Conservation (phyloP, 2,888 invertebrate genomes). For the Rhingia campestris region DNA sequence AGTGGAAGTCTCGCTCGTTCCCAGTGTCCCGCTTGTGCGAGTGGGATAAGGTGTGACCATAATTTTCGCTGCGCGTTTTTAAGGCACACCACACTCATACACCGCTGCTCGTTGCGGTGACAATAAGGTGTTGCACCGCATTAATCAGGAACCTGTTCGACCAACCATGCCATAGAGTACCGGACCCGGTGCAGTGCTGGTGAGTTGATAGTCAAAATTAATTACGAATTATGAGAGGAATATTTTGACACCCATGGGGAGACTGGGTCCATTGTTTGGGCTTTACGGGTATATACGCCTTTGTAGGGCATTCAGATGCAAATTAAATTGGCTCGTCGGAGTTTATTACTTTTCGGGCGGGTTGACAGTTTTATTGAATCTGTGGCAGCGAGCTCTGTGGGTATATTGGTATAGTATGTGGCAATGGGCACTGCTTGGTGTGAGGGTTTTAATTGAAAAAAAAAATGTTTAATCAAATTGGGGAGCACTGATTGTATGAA, state of each 20-base stretch:
- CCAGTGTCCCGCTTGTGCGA: slow-evolving; percentile 13
- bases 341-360: slow-evolving; percentile 17
- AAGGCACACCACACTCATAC: slow-evolving; percentile 32
- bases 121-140: slow-evolving; percentile 68
- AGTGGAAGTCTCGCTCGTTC: slow-evolving; percentile 61
- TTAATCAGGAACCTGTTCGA: slow-evolving; percentile 68
- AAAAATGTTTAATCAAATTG: slow-evolving; percentile 26
- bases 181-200: not conserved
- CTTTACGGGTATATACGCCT: slow-evolving; percentile 43
- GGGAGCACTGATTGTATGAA: slow-evolving; percentile 20
- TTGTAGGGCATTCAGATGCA: slow-evolving; percentile 64
- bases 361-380: slow-evolving; percentile 56
- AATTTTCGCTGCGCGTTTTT: slow-evolving; percentile 61
- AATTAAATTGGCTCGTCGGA: slow-evolving; percentile 41
- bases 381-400: not conserved
- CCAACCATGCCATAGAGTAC: slow-evolving; percentile 19
- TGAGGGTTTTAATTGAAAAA: slow-evolving; percentile 47
- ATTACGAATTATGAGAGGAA: slow-evolving; percentile 64
- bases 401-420: not conserved
- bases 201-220: slow-evolving; percentile 49
- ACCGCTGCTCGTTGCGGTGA: slow-evolving; percentile 28
- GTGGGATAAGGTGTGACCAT: slow-evolving; percentile 69
- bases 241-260: slow-evolving; percentile 66
- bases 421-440: not conserved
- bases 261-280: slow-evolving; percentile 28